Percentiles rank a stretch among this genome's conserved stretches.
phyloP scores from a whole-genome alignment of 2,113 vertebrate genomes.

The Chamaetylas fuelleborni region DNA sequence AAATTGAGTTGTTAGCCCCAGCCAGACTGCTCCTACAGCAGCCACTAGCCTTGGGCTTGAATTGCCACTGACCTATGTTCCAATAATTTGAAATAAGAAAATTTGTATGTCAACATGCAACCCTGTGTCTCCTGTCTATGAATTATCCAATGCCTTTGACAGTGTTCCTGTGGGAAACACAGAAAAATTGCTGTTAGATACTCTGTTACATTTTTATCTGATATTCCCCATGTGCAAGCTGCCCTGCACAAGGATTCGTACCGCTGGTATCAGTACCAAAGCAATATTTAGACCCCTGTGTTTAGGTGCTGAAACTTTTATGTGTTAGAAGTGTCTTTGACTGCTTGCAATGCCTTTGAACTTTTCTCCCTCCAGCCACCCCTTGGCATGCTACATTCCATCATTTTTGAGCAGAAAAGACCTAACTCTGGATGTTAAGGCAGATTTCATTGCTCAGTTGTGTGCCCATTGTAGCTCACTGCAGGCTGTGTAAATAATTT shows the following conservation, averaged over 20 bases:
- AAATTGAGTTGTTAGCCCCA: background rate
- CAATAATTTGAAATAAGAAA: background rate
- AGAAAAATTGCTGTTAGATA: background rate
- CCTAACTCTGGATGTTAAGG: background rate
- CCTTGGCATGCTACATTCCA: background rate
- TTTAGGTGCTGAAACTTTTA: background rate
- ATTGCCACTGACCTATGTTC: background rate
- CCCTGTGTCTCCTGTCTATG: background rate
- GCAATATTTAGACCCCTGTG: rapidly evolving
- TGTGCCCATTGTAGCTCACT: background rate
- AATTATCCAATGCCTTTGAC: background rate
- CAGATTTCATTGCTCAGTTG: rapidly evolving
- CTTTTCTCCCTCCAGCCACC: background rate
- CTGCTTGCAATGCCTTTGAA: background rate
- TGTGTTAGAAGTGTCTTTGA: background rate
- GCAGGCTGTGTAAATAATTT: background rate
- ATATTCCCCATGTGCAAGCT: background rate
- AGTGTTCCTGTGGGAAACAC: background rate
- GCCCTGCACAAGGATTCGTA: background rate
- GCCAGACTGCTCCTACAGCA: background rate
- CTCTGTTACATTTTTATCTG: background rate
- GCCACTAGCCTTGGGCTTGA: background rate
- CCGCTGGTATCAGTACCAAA: background rate
- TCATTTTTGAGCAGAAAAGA: background rate
- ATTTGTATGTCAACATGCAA: background rate